Conservation (phyloP, 2,113 vertebrate species). For the Junco hyemalis region DNA sequence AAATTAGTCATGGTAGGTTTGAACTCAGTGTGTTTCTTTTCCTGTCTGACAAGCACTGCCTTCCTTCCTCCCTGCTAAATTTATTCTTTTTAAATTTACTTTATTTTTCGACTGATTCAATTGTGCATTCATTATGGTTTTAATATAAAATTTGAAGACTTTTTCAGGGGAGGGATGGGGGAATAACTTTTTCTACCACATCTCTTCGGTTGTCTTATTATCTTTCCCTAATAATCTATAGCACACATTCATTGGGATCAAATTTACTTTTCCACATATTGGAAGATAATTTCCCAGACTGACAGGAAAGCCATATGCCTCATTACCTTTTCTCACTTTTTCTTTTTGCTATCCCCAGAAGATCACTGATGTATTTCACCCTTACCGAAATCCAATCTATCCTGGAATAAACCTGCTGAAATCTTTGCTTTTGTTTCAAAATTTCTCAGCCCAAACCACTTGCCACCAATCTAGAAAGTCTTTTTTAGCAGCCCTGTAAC, state of each 20-base stretch:
- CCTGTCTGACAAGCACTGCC: neutral
- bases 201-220: neutral
- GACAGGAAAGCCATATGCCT: neutral
- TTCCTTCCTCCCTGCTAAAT: neutral
- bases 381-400: neutral
- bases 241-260: neutral
- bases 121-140: neutral
- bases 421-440: neutral
- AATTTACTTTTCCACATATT: neutral
- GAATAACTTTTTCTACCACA: neutral
- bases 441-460: neutral
- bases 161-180: rapidly evolving
- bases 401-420: neutral
- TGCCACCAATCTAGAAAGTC: neutral
- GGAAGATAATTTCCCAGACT: neutral
- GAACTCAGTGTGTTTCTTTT: neutral
- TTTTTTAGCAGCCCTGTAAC: neutral
- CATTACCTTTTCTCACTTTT: neutral
- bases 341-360: neutral
- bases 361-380: neutral
- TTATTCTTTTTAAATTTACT: neutral
- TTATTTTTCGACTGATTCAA: neutral
- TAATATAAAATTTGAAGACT: neutral
- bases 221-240: neutral
- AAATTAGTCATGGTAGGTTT: slow-evolving; percentile 16